These are phyloP conservation scores for Himantopus leucocephalus DNA, from an alignment of 2,113 vertebrate species.

Conservation along the genomic window DNA sequence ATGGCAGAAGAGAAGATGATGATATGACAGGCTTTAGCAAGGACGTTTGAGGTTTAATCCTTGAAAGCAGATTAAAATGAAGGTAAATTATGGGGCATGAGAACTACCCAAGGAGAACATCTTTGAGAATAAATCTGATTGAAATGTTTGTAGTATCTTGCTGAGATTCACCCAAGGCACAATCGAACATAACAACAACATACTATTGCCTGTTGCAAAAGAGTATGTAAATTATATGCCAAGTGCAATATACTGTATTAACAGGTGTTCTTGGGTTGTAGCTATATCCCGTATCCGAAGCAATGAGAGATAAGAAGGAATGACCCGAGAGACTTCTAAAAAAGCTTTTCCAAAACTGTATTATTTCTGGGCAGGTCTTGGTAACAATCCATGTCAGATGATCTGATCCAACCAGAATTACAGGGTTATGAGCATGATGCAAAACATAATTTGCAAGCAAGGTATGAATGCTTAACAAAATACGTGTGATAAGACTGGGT, in stretches of 20 bases:
- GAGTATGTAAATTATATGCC: neutral
- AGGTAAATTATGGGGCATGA: neutral
- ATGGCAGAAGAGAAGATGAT: neutral
- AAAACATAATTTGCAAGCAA: constrained; percentile 10
- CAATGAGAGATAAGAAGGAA: neutral
- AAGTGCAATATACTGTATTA: neutral
- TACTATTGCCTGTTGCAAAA: neutral
- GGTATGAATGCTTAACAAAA: neutral
- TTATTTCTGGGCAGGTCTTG: neutral
- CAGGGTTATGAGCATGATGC: neutral
- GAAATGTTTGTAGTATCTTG: neutral
- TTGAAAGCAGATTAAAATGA: neutral
- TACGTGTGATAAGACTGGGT: neutral
- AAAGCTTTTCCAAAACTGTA: neutral
- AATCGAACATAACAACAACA: neutral
- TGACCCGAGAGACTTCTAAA: neutral
- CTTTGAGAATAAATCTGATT: neutral
- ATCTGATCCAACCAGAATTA: constrained; percentile 19
- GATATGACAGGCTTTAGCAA: neutral
- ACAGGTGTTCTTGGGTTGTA: neutral
- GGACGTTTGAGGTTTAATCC: neutral
- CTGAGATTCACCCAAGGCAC: neutral
- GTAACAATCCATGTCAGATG: neutral
- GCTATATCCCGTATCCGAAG: neutral
- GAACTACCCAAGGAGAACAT: neutral